A percentile compares a stretch with the other conserved stretches of the same genome.
Evolutionary conservation across 2,113 vertebrate genomes (phyloP).

Genomic region (Melospiza georgiana): DNA sequence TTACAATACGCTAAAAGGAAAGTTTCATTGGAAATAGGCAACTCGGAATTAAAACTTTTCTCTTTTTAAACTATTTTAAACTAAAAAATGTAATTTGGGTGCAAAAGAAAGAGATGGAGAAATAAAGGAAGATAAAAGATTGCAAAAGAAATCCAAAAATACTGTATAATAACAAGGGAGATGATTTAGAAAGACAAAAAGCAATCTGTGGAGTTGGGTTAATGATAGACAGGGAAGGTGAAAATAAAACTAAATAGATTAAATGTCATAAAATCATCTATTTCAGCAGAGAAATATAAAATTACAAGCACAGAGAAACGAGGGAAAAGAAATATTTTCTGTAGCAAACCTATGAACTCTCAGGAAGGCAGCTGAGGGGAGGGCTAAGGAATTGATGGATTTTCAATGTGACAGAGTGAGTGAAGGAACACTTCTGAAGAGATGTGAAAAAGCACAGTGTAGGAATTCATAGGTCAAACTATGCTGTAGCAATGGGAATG

Average conservation of each 20-base stretch:
- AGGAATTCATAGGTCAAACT: not conserved
- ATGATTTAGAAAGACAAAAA: not conserved
- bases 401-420: not conserved
- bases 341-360: not conserved
- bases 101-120: not conserved
- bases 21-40: not conserved
- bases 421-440: not conserved
- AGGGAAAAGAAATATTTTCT: not conserved
- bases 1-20: not conserved
- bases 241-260: not conserved
- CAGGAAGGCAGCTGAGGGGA: not conserved
- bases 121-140: not conserved
- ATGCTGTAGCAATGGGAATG: not conserved
- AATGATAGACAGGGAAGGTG: not conserved
- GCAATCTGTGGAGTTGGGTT: not conserved
- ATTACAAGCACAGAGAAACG: not conserved
- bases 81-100: not conserved
- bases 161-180: not conserved
- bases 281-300: not conserved
- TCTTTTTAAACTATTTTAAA: not conserved
- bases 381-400: fast-evolving
- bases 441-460: not conserved
- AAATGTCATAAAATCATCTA: not conserved
- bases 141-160: not conserved
- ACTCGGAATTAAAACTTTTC: not conserved